Base-by-base conservation (phyloP, 2,888 invertebrate species). In the Drosophila fungiperda region DNA sequence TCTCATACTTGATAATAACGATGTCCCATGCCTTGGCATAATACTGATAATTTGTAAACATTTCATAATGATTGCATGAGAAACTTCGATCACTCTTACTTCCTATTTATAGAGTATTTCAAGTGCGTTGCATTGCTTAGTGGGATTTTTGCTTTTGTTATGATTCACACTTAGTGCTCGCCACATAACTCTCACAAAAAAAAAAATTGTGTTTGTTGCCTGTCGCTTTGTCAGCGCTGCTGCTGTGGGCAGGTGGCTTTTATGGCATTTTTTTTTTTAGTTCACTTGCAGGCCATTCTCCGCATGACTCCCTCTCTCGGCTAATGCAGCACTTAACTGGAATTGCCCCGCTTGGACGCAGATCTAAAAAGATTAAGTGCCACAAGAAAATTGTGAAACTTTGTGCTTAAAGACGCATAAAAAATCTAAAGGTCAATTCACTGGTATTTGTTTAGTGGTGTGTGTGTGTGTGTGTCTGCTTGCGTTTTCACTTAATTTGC, bases 351-450 rank as follows among this genome's bases (percentile, higher is more conserved):
- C 42, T 20, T 15, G 15, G 50, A 26, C 12, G 23, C 32, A 61
- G 12, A 52, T 68, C 53, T 45, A 9, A 36, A 6, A 9, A 45
- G 42, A 59, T 60, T 26, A 72, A 53, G 38, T 29, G 38, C 55
- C 17, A 29, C 26, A 38, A 40, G 23, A 20, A 54, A 33, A 63
- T 35, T 26, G 17, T 42, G 38, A 38, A 58, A 48, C 48, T 60
- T 62, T 79, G 20, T 55, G 12, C 32, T 32, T 49, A 40, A 8
- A 59, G 57, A 58, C 40, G 57, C 64, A 61, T 50, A 55, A 57
- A 11, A 63, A 72, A 53, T 42, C 12, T 65, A 75, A 87, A 89
- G 84, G 72, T 83, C 71, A 83, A 58, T 77, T 83, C 42, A 61
- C n/a, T 64, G 6, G 36, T 65, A 49, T 48, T 40, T 65, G 58